phyloP scores from a whole-genome alignment of 2,797 vertebrate species.

The Sibirionetta formosa region DNA sequence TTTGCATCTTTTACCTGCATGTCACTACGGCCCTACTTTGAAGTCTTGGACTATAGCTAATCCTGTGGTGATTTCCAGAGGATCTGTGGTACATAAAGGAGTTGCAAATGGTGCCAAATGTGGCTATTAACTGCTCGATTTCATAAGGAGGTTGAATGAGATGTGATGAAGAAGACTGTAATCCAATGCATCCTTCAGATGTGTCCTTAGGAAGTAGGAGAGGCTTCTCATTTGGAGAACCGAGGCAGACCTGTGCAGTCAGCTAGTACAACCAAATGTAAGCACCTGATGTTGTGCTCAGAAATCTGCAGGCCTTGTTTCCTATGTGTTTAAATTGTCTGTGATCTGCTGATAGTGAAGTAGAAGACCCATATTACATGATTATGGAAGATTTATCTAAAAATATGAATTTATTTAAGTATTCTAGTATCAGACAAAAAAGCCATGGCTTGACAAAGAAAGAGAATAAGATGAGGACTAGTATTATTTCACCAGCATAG shows the following conservation, averaged over 20 bases:
- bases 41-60: neutral
- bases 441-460: constrained; percentile 50
- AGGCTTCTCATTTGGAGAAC: neutral
- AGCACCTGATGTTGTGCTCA: neutral
- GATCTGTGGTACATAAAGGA: neutral
- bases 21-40: neutral
- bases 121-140: neutral
- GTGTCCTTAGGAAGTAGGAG: neutral
- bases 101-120: neutral
- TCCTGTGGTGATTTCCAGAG: neutral
- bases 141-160: neutral
- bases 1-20: neutral
- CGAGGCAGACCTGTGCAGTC: neutral
- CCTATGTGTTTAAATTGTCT: neutral
- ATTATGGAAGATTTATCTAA: constrained; percentile 46
- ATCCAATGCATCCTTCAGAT: neutral
- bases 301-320: neutral
- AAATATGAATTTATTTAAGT: constrained; percentile 41
- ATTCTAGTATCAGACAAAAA: constrained; percentile 48
- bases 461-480: constrained; percentile 49
- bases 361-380: constrained; percentile 1
- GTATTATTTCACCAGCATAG: constrained; percentile 42
- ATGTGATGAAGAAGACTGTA: no score
- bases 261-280: neutral
- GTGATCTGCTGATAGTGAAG: neutral